Evolutionary conservation across 2,113 vertebrate genomes (phyloP).

Genomic region (Tenrec ecaudatus): DNA sequence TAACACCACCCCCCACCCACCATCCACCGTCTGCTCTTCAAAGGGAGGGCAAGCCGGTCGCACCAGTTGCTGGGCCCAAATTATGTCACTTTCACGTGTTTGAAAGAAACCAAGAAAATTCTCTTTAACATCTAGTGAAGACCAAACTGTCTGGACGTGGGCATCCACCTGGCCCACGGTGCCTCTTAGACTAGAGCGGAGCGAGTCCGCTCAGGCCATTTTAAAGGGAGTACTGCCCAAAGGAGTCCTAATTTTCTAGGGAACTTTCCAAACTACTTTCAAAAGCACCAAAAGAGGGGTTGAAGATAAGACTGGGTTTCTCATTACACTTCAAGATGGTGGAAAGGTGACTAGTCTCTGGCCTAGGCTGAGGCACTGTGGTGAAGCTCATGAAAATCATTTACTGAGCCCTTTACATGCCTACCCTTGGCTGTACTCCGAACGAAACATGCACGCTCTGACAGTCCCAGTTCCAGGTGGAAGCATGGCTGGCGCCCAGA

Average conservation of each 20-base stretch:
- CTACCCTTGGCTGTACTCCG: background rate
- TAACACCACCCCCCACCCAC: background rate
- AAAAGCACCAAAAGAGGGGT: background rate
- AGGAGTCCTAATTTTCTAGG: slow-evolving; percentile 2
- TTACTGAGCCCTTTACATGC: background rate
- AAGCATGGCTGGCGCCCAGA: background rate
- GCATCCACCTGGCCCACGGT: background rate
- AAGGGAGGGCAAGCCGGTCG: background rate
- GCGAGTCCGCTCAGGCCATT: background rate
- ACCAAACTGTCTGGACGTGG: background rate
- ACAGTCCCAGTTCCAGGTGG: background rate
- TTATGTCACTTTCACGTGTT: background rate
- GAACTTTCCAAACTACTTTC: background rate
- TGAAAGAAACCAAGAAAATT: background rate
- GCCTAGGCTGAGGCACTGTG: background rate
- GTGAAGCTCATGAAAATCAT: background rate
- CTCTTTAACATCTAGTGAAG: background rate
- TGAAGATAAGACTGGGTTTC: too few species aligned
- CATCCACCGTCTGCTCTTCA: background rate
- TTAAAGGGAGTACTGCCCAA: slow-evolving; percentile 42
- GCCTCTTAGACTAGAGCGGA: background rate
- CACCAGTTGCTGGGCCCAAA: background rate
- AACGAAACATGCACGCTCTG: background rate
- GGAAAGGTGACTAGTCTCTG: background rate
- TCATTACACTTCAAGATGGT: background rate